Conservation (phyloP, 2,888 invertebrate genomes). For the Acleris emargana region DNA sequence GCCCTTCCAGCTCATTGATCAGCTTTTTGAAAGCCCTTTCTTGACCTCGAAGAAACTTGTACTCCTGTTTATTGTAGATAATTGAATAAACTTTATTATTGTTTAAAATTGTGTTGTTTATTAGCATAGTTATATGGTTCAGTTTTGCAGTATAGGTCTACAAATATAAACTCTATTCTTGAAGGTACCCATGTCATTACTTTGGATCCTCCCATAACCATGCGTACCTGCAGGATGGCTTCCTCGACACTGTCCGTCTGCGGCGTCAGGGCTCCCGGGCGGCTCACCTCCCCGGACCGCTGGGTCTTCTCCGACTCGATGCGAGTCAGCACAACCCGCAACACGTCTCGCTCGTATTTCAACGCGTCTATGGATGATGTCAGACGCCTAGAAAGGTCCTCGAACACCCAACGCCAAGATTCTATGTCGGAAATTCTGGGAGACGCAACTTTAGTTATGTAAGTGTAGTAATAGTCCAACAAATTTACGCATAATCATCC, state of each 20-base stretch:
- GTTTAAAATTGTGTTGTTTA: too few relatives aligned
- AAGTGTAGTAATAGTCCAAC: too few relatives aligned
- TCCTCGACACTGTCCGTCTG: slow-evolving; percentile 64
- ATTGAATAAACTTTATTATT: not conserved
- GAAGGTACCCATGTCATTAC: too few relatives aligned
- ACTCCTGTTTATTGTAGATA: slow-evolving; percentile 55
- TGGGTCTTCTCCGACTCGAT: slow-evolving; percentile 58
- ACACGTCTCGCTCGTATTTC: slow-evolving; percentile 64
- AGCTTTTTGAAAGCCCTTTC: slow-evolving; percentile 65
- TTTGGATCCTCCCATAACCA: too few relatives aligned
- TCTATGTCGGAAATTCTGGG: slow-evolving; percentile 69
- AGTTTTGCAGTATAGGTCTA: too few relatives aligned
- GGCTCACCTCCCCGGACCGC: slow-evolving; percentile 51
- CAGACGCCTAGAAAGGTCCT: slow-evolving; percentile 66
- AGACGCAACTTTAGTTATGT: not conserved
- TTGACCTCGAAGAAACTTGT: slow-evolving; percentile 61
- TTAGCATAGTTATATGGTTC: too few relatives aligned
- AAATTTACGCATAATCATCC: too few relatives aligned
- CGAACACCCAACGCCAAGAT: slow-evolving; percentile 74
- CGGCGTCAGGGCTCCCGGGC: slow-evolving; percentile 65
- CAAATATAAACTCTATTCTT: too few relatives aligned
- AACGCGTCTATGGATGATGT: slow-evolving; percentile 58
- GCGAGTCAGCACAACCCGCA: slow-evolving; percentile 62
- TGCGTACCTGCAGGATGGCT: slow-evolving; percentile 60
- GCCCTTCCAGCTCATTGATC: slow-evolving; percentile 54